A percentile compares a stretch with the other conserved stretches of the same genome.
phyloP scores from a whole-genome alignment of 2,797 vertebrate species.

The Pseudocheirus occidentalis region DNA sequence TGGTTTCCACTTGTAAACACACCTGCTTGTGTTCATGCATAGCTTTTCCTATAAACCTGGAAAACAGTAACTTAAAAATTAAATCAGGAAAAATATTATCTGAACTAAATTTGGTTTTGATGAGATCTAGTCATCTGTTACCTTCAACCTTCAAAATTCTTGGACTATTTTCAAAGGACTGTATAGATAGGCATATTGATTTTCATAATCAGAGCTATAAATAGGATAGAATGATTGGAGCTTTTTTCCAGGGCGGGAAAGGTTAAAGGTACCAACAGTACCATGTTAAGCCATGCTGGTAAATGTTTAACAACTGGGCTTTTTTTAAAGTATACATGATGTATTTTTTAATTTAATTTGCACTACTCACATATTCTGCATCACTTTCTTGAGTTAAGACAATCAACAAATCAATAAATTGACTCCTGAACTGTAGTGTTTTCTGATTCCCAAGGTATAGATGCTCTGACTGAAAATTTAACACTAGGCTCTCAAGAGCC shows the following conservation, averaged over 20 bases:
- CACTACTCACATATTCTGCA: neutral
- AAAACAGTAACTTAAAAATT: neutral
- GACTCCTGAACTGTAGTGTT: neutral
- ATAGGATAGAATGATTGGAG: neutral
- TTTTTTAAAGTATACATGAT: neutral
- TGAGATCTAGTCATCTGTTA: neutral
- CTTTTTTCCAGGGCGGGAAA: neutral
- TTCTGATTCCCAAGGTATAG: neutral
- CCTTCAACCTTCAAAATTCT: neutral
- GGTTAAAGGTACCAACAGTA: neutral
- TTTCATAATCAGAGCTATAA: neutral
- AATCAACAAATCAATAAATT: neutral
- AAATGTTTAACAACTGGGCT: neutral
- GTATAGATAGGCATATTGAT: neutral
- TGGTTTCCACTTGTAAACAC: neutral
- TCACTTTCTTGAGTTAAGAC: neutral
- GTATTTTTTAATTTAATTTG: neutral
- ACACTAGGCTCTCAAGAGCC: neutral
- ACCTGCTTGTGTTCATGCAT: constrained; percentile 5
- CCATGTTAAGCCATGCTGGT: neutral
- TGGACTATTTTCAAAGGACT: neutral
- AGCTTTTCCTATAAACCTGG: neutral
- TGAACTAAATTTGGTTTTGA: neutral
- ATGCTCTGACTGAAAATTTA: neutral
- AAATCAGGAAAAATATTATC: neutral